Percentiles rank a stretch among this genome's conserved stretches.
Conservation (phyloP, 2,888 invertebrate genomes). For the Ephialtes manifestator region DNA sequence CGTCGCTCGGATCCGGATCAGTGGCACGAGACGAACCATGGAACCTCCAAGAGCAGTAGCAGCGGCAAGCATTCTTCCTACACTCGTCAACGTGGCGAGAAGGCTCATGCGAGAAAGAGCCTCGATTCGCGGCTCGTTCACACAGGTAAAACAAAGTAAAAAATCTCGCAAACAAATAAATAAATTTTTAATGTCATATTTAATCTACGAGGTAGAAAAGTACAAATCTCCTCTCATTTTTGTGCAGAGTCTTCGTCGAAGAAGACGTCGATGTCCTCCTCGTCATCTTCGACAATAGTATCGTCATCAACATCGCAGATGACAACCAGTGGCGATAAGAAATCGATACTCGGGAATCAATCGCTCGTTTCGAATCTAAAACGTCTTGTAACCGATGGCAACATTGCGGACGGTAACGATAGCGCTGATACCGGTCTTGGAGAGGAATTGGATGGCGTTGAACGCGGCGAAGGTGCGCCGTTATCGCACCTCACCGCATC, state of each 20-base stretch:
- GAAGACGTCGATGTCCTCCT: conserved; percentile 70
- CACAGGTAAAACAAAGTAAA: conserved; percentile 71
- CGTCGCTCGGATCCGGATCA: conserved; percentile 73
- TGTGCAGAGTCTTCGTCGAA: conserved; percentile 68
- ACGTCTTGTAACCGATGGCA: conserved; percentile 78
- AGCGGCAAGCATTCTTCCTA: conserved; percentile 74
- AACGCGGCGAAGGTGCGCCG: conserved; percentile 85
- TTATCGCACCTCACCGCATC: conserved; percentile 87
- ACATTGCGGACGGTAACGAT: conserved; percentile 73
- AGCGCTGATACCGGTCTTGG: conserved; percentile 77
- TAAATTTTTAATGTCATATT: neutral
- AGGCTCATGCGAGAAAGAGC: conserved; percentile 81
- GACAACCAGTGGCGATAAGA: conserved; percentile 76
- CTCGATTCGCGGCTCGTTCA: conserved; percentile 79
- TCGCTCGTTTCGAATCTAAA: conserved; percentile 79
- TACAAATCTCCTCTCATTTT: neutral
- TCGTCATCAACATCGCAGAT: conserved; percentile 71
- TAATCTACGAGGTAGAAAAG: neutral
- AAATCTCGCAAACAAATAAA: conserved; percentile 24
- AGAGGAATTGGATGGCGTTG: conserved; percentile 86
- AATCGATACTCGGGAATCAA: conserved; percentile 75
- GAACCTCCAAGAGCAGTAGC: conserved; percentile 70
- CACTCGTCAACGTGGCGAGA: conserved; percentile 79
- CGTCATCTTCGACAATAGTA: conserved; percentile 73
- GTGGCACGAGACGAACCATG: conserved; percentile 75